Evolutionary conservation across 35 echinoderm and acorn worm species (phyloP).

Genomic region (Anneissia japonica): DNA sequence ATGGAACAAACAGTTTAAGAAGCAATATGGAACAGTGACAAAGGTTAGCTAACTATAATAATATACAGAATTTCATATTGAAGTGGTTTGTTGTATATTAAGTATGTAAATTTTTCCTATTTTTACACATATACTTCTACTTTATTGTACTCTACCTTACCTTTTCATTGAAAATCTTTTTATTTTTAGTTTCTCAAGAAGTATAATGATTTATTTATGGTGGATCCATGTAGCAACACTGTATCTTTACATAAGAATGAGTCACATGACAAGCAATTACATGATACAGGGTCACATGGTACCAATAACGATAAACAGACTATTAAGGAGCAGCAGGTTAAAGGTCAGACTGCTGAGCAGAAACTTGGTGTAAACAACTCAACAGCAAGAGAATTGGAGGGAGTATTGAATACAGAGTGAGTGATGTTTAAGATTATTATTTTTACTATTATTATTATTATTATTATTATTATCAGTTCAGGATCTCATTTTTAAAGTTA

Average conservation of each 20-base stretch:
- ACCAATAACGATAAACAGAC: too few relatives aligned
- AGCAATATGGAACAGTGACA: conserved; percentile 66
- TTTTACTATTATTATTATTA: too few relatives aligned
- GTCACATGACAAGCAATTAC: not conserved
- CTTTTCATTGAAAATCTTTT: not conserved
- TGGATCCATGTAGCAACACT: conserved; percentile 13
- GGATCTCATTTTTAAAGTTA: too few relatives aligned
- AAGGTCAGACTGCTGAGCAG: too few relatives aligned
- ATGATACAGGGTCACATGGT: not conserved
- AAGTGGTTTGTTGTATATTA: not conserved
- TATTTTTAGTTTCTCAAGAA: conserved; percentile 68
- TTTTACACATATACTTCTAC: not conserved
- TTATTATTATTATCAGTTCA: too few relatives aligned
- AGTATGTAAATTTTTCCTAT: not conserved
- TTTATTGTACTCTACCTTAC: not conserved
- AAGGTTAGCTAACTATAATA: conserved; percentile 51
- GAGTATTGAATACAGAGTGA: too few relatives aligned
- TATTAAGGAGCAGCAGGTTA: too few relatives aligned
- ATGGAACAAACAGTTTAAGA: conserved; percentile 96
- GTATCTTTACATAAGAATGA: conserved; percentile 37
- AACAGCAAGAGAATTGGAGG: too few relatives aligned
- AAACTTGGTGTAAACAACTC: too few relatives aligned
- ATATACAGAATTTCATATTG: not conserved
- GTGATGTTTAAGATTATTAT: too few relatives aligned
- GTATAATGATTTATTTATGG: conserved; percentile 60